Evolutionary conservation across 2,797 vertebrate species (phyloP).

Genomic region (Poeciliopsis infans): DNA sequence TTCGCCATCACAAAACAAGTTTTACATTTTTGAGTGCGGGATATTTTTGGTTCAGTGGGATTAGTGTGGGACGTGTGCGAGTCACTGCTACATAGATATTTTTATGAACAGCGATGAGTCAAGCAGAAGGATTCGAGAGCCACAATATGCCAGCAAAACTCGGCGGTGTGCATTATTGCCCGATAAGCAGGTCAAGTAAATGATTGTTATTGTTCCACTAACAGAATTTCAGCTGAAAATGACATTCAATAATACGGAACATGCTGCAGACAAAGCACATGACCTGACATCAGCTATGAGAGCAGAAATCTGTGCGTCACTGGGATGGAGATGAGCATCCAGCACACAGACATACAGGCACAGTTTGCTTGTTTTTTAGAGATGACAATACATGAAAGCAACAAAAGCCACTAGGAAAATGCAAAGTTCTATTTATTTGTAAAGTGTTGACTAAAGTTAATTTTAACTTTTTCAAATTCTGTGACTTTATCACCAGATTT

Average conservation of each 20-base stretch:
- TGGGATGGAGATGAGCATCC: background rate
- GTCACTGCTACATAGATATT: background rate
- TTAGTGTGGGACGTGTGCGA: background rate
- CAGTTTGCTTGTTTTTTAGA: background rate
- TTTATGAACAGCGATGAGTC: slow-evolving; percentile 1
- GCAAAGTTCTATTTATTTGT: background rate
- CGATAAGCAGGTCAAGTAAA: background rate
- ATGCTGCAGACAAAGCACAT: background rate
- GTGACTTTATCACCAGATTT: background rate
- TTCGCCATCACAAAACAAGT: background rate
- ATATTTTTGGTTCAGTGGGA: background rate
- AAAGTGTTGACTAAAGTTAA: background rate
- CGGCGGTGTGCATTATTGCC: background rate
- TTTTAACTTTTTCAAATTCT: background rate
- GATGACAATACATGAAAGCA: background rate
- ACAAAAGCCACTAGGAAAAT: background rate
- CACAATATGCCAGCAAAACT: background rate
- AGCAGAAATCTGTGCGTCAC: background rate
- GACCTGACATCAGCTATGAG: background rate
- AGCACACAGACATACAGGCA: background rate
- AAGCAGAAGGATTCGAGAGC: background rate
- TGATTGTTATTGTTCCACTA: slow-evolving; percentile 1
- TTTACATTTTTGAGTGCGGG: background rate
- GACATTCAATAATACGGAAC: background rate
- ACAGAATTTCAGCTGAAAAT: background rate